Conservation (phyloP, 2,888 invertebrate genomes). For the Drosophila tanythrix region DNA sequence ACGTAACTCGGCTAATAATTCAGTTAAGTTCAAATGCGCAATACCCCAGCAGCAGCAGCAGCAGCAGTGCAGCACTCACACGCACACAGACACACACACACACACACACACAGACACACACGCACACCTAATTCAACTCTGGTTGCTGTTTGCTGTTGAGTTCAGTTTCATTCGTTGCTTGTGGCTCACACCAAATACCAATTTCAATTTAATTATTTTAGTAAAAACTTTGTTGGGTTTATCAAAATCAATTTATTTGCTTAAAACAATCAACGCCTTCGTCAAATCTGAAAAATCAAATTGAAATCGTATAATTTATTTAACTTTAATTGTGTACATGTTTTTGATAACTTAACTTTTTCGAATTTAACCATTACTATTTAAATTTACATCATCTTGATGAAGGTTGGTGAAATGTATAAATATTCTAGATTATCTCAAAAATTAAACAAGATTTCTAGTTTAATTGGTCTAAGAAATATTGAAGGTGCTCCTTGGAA, state of each 20-base stretch:
- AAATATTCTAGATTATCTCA: background rate
- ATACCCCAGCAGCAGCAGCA: conserved; percentile 36
- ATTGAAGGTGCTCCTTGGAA: background rate
- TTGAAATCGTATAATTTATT: background rate
- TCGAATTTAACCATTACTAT: background rate
- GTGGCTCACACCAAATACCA: conserved; percentile 3
- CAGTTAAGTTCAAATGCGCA: conserved; percentile 79
- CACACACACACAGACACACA: conserved; percentile 9
- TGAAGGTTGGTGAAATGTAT: background rate
- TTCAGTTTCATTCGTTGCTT: background rate
- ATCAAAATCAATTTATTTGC: background rate
- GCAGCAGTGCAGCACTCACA: conserved; percentile 12
- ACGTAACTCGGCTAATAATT: conserved; percentile 79
- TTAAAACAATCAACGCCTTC: conserved; percentile 1
- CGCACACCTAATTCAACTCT: conserved; percentile 2
- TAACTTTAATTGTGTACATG: background rate
- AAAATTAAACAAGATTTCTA: background rate
- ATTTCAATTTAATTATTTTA: background rate
- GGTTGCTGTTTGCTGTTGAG: background rate
- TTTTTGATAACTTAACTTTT: background rate
- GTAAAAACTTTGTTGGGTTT: background rate
- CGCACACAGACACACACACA: background rate
- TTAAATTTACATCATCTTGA: background rate
- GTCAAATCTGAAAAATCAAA: background rate
- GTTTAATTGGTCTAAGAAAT: background rate